A percentile compares a stretch with the other conserved stretches of the same genome.
Evolutionary conservation across 1,140 invertebrate species (phyloP).

Genomic region (Trichoplusia ni): DNA sequence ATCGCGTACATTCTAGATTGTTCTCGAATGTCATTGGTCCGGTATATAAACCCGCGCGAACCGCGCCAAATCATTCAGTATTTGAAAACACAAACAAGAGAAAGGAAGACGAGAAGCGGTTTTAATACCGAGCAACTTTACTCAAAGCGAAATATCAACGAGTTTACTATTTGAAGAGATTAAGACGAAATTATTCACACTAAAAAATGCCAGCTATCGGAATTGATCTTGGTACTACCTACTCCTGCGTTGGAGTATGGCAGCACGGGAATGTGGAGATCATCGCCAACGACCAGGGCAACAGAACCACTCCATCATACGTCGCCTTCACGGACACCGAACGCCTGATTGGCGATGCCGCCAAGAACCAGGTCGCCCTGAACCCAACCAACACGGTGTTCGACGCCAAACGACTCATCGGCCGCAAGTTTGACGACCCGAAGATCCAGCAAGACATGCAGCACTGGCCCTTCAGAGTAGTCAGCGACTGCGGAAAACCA

Average conservation of each 20-base stretch:
- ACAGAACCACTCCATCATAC: conserved; percentile 94
- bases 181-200: conserved; percentile 25
- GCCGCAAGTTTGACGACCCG: conserved; percentile 85
- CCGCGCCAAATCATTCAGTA: conserved; percentile 55
- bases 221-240: conserved; percentile 89
- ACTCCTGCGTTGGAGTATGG: conserved; percentile 90
- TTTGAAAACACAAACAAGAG: conserved; percentile 51
- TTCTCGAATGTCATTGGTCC: conserved; percentile 50
- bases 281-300: conserved; percentile 96
- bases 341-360: conserved; percentile 91
- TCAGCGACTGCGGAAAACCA: conserved; percentile 83
- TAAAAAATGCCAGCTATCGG: conserved; percentile 84
- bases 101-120: conserved; percentile 38
- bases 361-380: conserved; percentile 86
- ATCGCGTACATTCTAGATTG: conserved; percentile 39
- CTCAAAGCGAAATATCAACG: background rate
- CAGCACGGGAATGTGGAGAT: conserved; percentile 95
- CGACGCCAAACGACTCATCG: conserved; percentile 85
- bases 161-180: conserved; percentile 26
- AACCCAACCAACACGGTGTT: conserved; percentile 89
- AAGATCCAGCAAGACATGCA: conserved; percentile 87
- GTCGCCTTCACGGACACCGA: conserved; percentile 95
- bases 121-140: conserved; percentile 35
- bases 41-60: conserved; percentile 46
- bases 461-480: conserved; percentile 86